Conservation (phyloP, 2,797 vertebrate genomes). For the Galaxias olidus region DNA sequence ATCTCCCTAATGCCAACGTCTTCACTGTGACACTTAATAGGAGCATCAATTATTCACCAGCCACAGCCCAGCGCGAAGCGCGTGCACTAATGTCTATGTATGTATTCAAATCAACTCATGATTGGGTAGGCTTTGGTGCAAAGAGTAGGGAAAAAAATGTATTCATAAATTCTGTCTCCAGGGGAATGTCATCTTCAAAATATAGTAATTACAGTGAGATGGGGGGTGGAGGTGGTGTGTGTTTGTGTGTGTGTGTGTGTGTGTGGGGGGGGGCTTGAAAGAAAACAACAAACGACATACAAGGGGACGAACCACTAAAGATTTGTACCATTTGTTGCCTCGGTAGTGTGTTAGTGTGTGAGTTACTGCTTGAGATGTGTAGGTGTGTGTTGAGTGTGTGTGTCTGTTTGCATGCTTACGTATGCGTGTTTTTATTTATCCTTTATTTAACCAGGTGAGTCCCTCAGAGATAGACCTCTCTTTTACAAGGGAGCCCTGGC, state of each 20-base stretch:
- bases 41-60: conserved; percentile 79
- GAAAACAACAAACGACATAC: conserved; percentile 7
- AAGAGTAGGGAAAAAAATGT: conserved; percentile 67
- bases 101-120: conserved; percentile 79
- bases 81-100: conserved; percentile 72
- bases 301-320: conserved; percentile 8
- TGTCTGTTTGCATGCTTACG: no score
- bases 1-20: conserved; percentile 78
- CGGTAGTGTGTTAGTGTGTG: no score
- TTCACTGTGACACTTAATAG: conserved; percentile 71
- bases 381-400: no score
- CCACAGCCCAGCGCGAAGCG: conserved; percentile 66
- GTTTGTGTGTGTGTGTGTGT: no score
- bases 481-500: no score
- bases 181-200: conserved; percentile 59
- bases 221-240: no score
- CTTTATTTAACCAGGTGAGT: no score
- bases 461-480: no score
- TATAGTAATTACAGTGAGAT: conserved; percentile 58
- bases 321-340: not conserved
- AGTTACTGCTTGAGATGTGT: no score
- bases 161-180: conserved; percentile 63
- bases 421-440: no score
- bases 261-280: conserved; percentile 1
- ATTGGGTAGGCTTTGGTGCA: conserved; percentile 56